Evolutionary conservation across 2,797 vertebrate genomes (phyloP).

Genomic region (Melanogrammus aeglefinus): DNA sequence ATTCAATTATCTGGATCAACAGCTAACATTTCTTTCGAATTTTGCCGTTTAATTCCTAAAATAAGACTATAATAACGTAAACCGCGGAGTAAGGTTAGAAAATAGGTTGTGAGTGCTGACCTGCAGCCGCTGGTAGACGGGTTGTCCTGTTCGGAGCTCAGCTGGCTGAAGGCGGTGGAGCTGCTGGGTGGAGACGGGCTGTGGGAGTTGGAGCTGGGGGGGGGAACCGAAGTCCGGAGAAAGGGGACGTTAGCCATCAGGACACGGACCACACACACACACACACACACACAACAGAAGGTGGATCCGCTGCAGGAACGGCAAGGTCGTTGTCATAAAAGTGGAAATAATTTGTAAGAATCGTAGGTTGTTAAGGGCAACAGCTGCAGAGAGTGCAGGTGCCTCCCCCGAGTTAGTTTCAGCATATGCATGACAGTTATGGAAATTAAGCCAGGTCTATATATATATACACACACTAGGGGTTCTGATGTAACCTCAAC

Average conservation of each 20-base stretch:
- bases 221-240: conserved; percentile 13
- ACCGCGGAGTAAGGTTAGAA: background rate
- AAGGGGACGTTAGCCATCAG: background rate
- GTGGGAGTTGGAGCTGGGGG: conserved; percentile 78
- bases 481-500: background rate
- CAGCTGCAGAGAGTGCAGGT: background rate
- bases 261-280: background rate
- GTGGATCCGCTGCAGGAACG: too few relatives aligned
- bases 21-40: background rate
- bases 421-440: background rate
- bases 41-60: background rate
- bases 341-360: background rate
- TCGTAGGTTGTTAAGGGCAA: background rate
- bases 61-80: too few relatives aligned
- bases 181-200: conserved; percentile 77
- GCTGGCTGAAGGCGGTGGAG: conserved; percentile 82
- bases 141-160: conserved; percentile 85
- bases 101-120: conserved; percentile 57
- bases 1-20: background rate
- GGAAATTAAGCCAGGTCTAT: background rate
- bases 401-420: background rate
- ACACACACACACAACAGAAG: too few relatives aligned
- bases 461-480: background rate
- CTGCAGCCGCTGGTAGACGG: conserved; percentile 88
- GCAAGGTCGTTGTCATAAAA: background rate